Evolutionary conservation across 1,140 invertebrate genomes (phyloP).

Genomic region (Formica selysi): DNA sequence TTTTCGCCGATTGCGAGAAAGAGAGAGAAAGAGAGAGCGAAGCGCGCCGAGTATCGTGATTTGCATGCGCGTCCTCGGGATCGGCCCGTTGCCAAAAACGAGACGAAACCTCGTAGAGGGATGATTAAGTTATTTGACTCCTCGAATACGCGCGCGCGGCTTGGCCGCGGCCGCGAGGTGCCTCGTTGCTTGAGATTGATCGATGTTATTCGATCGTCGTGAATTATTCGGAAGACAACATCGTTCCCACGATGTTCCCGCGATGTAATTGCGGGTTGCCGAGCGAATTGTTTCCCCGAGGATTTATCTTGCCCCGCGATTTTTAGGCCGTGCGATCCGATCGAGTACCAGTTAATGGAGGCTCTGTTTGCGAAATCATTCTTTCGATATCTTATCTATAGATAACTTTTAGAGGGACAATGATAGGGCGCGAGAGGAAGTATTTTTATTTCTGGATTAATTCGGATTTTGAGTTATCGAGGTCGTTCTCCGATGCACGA

Average conservation of each 20-base stretch:
- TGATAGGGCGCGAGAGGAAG: background rate
- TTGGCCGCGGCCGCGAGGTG: slow-evolving; percentile 1
- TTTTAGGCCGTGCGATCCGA: background rate
- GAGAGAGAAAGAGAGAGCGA: background rate
- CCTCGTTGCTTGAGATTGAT: slow-evolving; percentile 43
- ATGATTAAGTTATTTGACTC: slow-evolving; percentile 69
- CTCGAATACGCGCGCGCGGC: slow-evolving; percentile 1
- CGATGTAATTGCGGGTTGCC: slow-evolving; percentile 10
- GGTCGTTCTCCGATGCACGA: slow-evolving; percentile 25
- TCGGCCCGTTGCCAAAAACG: slow-evolving; percentile 35
- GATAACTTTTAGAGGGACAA: too few relatives aligned
- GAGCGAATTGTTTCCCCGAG: background rate
- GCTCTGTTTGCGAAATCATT: background rate
- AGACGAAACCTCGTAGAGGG: slow-evolving; percentile 38
- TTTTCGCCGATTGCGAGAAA: slow-evolving; percentile 57
- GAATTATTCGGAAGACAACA: slow-evolving; percentile 21
- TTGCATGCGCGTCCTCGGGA: slow-evolving; percentile 52
- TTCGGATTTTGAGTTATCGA: slow-evolving; percentile 32
- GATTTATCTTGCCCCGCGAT: slow-evolving; percentile 17
- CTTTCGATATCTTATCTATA: background rate
- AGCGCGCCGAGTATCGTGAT: slow-evolving; percentile 60
- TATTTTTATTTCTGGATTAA: slow-evolving; percentile 28
- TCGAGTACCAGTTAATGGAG: background rate
- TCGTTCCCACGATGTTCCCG: slow-evolving; percentile 9
- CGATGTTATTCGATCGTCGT: slow-evolving; percentile 28